These are phyloP conservation scores for Ophiothrix spiculata DNA, from an alignment of 35 echinoderm and acorn worm genomes.

Conservation along the genomic window DNA sequence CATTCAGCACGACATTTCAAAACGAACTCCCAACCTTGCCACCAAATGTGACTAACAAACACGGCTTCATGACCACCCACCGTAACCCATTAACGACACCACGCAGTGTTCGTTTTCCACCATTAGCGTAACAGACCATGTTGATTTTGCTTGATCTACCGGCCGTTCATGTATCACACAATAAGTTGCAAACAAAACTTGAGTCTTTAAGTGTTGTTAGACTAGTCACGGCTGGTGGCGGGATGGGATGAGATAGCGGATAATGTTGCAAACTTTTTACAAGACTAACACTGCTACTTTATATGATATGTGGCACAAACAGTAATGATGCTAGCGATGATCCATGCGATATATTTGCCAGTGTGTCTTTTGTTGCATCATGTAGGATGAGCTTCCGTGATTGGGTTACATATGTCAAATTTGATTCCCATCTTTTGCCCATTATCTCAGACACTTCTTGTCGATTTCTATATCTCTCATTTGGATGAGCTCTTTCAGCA, in stretches of 20 bases:
- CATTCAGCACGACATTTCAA: too few relatives aligned
- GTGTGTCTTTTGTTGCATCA: too few relatives aligned
- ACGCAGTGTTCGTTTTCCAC: background rate
- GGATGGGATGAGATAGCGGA: background rate
- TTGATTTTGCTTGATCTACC: background rate
- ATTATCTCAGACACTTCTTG: too few relatives aligned
- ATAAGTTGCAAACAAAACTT: background rate
- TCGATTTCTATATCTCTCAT: too few relatives aligned
- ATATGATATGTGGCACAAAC: background rate
- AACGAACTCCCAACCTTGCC: background rate
- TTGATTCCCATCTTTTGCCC: too few relatives aligned
- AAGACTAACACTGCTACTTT: background rate
- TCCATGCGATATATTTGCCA: too few relatives aligned
- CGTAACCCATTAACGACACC: background rate
- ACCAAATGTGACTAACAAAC: background rate
- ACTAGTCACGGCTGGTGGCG: background rate
- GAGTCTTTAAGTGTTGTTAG: conserved; percentile 4
- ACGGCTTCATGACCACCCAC: background rate
- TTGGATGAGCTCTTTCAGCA: too few relatives aligned
- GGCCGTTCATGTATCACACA: background rate
- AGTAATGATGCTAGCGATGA: too few relatives aligned
- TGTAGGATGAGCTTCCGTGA: too few relatives aligned
- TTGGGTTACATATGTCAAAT: too few relatives aligned
- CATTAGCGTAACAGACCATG: background rate
- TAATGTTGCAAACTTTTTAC: background rate